Percentiles rank a stretch among this genome's conserved stretches.
phyloP scores from a whole-genome alignment of 2,113 vertebrate species.

The Chaetodon trifascialis region DNA sequence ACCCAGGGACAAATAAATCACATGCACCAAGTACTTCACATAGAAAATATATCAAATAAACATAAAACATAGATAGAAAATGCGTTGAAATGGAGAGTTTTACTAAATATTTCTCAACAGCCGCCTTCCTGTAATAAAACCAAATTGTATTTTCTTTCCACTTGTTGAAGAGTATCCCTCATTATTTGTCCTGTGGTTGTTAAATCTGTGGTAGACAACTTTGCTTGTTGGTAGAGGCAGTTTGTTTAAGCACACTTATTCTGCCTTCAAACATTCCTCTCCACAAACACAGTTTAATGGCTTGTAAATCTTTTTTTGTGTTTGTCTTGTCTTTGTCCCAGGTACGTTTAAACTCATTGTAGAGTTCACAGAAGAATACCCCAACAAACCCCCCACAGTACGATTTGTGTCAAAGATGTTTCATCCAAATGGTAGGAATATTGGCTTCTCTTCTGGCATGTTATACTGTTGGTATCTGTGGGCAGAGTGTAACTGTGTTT shows the following conservation, averaged over 20 bases:
- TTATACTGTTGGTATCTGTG: background rate
- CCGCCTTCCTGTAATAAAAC: background rate
- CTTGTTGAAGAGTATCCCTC: background rate
- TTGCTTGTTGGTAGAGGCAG: background rate
- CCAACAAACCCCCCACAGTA: conserved; percentile 98
- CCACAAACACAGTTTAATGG: background rate
- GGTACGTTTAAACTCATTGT: conserved; percentile 99
- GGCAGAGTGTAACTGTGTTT: background rate
- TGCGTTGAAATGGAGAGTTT: no score
- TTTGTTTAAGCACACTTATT: background rate
- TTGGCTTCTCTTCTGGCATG: background rate
- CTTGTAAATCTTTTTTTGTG: background rate
- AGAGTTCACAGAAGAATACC: conserved; percentile 99
- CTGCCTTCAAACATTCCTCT: background rate
- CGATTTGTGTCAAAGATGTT: conserved; percentile 99
- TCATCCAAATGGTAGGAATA: conserved; percentile 95
- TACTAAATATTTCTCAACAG: background rate
- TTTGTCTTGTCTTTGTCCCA: conserved; percentile 70
- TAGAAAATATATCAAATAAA: no score
- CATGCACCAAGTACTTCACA: no score
- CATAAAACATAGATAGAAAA: no score
- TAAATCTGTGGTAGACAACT: background rate
- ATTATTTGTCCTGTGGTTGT: background rate
- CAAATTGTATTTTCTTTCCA: background rate
- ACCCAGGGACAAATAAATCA: no score